Conservation (phyloP, 2,113 vertebrate species). For the Emberiza fucata region DNA sequence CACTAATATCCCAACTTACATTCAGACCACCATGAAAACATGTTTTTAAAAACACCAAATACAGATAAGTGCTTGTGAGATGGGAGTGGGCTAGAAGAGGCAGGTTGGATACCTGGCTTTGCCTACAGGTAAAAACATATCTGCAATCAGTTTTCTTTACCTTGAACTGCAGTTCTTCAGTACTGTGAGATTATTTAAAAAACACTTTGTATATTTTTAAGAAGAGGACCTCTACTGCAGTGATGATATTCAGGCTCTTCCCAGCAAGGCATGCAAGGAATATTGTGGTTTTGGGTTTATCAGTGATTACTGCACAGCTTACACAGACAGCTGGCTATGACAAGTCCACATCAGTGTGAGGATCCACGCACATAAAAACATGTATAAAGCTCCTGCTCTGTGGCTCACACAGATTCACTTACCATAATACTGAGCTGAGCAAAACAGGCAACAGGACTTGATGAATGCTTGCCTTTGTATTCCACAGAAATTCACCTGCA, state of each 20-base stretch:
- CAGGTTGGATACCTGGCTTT: not conserved
- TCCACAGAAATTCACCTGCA: constrained; percentile 29
- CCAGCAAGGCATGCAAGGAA: not conserved
- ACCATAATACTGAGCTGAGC: constrained; percentile 1
- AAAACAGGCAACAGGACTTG: constrained; percentile 33
- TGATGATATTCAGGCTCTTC: not conserved
- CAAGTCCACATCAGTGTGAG: constrained; percentile 5
- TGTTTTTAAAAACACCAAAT: not conserved
- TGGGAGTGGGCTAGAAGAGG: not conserved
- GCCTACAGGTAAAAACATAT: not conserved
- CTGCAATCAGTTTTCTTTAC: not conserved
- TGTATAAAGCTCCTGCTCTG: constrained; percentile 1
- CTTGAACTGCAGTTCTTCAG: not conserved
- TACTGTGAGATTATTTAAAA: not conserved
- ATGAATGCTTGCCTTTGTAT: constrained; percentile 42
- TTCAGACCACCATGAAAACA: not conserved
- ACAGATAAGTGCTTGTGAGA: not conserved
- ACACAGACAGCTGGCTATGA: not conserved
- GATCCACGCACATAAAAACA: constrained; percentile 34
- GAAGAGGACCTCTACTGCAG: not conserved
- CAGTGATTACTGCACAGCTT: not conserved
- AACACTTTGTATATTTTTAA: not conserved
- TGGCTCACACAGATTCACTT: constrained; percentile 28
- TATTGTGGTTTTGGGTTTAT: not conserved
- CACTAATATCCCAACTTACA: not conserved